These are phyloP conservation scores for Agrotis clavis DNA, from an alignment of 2,888 invertebrate genomes.

Conservation along the genomic window DNA sequence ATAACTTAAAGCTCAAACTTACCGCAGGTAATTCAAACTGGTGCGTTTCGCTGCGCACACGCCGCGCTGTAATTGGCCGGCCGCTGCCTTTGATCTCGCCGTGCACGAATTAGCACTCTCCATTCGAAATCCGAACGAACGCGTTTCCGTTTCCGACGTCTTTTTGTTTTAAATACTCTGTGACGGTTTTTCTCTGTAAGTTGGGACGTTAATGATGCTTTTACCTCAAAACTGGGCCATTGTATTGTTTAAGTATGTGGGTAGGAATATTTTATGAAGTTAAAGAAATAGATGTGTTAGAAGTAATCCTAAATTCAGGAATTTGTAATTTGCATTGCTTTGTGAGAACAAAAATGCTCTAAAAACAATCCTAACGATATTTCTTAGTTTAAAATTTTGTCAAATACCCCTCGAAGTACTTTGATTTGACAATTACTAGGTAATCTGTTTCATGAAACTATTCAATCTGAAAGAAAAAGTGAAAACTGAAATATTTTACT, in stretches of 20 bases:
- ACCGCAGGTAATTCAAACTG: slow-evolving; percentile 74
- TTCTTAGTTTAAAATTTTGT: too few species aligned
- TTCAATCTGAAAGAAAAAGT: too few species aligned
- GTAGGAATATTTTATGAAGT: slow-evolving; percentile 21
- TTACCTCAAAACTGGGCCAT: slow-evolving; percentile 52
- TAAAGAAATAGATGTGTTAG: background rate
- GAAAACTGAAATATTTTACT: too few species aligned
- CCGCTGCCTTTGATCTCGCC: slow-evolving; percentile 84
- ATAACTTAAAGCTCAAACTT: slow-evolving; percentile 49
- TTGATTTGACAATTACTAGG: too few species aligned
- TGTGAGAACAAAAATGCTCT: too few species aligned
- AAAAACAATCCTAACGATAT: too few species aligned
- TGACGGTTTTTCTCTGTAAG: slow-evolving; percentile 57
- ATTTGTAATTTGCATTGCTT: too few species aligned
- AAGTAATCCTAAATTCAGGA: background rate
- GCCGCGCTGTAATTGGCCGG: slow-evolving; percentile 81
- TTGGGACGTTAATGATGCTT: slow-evolving; percentile 46
- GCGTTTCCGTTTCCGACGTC: slow-evolving; percentile 79
- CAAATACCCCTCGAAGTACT: too few species aligned
- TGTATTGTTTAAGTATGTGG: slow-evolving; percentile 24
- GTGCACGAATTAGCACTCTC: slow-evolving; percentile 83
- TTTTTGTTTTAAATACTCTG: slow-evolving; percentile 65
- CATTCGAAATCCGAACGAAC: slow-evolving; percentile 77
- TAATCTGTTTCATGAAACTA: too few species aligned
- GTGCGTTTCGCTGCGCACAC: slow-evolving; percentile 84